Evolutionary conservation across 2,888 invertebrate species (phyloP).

Genomic region (Therioaphis trifolii): DNA sequence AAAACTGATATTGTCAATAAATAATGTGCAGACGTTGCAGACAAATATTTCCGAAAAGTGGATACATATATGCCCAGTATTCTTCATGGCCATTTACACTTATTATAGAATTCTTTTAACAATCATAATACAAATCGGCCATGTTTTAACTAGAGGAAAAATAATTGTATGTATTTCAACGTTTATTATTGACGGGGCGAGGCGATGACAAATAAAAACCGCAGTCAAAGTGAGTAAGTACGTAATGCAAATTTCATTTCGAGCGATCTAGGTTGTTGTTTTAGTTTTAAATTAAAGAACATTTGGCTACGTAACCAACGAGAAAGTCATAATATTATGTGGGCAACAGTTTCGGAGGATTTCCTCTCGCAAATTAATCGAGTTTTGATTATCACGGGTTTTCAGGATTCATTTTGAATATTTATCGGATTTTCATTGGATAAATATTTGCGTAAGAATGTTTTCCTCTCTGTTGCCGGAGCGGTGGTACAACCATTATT

Average conservation of each 20-base stretch:
- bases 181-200: not conserved
- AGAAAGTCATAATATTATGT: conserved; percentile 22
- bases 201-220: no score
- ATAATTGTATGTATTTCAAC: not conserved
- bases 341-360: conserved; percentile 18
- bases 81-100: no score
- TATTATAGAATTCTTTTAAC: no score
- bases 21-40: no score
- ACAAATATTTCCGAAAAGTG: no score
- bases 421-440: conserved; percentile 59
- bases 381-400: conserved; percentile 56
- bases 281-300: conserved; percentile 55
- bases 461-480: conserved; percentile 3
- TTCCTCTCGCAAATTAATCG: conserved; percentile 53
- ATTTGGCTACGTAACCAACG: not conserved
- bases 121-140: no score
- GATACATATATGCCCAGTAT: no score
- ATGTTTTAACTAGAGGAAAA: no score
- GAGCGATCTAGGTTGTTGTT: conserved; percentile 27
- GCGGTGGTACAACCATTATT: conserved; percentile 1
- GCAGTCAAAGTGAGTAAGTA: not conserved
- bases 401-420: conserved; percentile 49
- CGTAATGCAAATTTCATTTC: conserved; percentile 43
- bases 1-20: no score
- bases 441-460: conserved; percentile 60